Evolutionary conservation across 2,113 vertebrate genomes (phyloP), one percentile per base, ranked within the genome.

Genomic region (Anoplopoma fimbria): DNA sequence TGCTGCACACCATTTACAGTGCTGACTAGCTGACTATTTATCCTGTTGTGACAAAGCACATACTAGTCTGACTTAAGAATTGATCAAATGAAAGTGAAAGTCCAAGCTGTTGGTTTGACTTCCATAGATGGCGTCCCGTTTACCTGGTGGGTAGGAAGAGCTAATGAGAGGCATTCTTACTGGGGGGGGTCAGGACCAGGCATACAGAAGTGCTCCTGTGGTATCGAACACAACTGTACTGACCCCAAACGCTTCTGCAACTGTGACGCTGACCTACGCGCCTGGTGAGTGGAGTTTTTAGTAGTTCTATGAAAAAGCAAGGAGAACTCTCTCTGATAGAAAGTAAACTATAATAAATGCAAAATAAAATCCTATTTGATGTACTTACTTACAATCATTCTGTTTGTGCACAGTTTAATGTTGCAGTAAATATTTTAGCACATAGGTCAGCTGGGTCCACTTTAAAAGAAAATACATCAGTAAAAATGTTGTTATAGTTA

Each of bases 101-200:
- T 63, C 14, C 9, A 47, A 4, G 23, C 33, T 57, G 34, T 57
- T 29, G 61, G 21, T 75, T 74, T 69, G 14, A 63, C 57, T 92
- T 79, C 0, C 82, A n/a, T n/a, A 99, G 98, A 97, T 40, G 97
- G 97, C 0, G 95, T 91, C 21, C 97, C 98, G 0, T 98, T 96
- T 5, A 97, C 96, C 6, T 99, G 97, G 97, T 99, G 98, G 98
- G 95, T 99, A 10, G 98, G 98, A 73, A 94, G 95, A 92, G 96
- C 95, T 89, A 99, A 97, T 3, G 97, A 99, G 93, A 98, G 95
- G 84, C 97, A 99, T 75, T 96, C 95, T 84, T 99, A 99, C 62
- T 99, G 98, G 98, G 98, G 98, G 0, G 98, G 98, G n/a, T 99
- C 98, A 0, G 97, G 96, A 62, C 98, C 98, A 0, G 98, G 98